Percentiles rank a stretch among this genome's conserved stretches.
Conservation (phyloP, 2,113 vertebrate species). For the Zapornia atra region DNA sequence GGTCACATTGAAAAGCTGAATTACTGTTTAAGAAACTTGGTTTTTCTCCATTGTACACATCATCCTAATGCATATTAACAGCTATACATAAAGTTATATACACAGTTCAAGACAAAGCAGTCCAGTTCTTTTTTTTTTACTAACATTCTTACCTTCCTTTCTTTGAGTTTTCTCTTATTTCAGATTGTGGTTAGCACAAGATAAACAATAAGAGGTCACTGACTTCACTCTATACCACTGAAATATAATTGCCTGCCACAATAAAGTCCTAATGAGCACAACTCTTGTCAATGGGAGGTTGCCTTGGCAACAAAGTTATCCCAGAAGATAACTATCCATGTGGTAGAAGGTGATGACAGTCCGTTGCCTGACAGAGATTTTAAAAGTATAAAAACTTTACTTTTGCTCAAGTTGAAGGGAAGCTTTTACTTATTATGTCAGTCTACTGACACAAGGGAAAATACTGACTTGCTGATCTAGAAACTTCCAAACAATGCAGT, state of each 20-base stretch:
- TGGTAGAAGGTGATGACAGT: neutral
- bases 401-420: neutral
- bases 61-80: neutral
- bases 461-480: neutral
- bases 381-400: neutral
- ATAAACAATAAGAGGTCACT: slow-evolving; percentile 19
- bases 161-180: neutral
- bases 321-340: neutral
- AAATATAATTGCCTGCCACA: slow-evolving; percentile 38
- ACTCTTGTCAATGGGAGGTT: neutral
- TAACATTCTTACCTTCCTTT: neutral
- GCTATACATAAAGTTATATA: neutral
- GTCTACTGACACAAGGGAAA: neutral
- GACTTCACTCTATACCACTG: neutral
- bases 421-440: neutral
- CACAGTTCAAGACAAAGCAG: neutral
- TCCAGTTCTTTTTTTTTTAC: neutral
- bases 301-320: neutral
- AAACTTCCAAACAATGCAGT: neutral
- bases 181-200: neutral
- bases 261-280: slow-evolving; percentile 40
- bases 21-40: neutral
- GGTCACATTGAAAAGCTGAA: neutral
- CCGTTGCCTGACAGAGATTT: neutral
- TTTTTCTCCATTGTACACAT: neutral